These are phyloP conservation scores for Latrodectus geometricus DNA, from an alignment of 1,140 invertebrate species.

Conservation along the genomic window DNA sequence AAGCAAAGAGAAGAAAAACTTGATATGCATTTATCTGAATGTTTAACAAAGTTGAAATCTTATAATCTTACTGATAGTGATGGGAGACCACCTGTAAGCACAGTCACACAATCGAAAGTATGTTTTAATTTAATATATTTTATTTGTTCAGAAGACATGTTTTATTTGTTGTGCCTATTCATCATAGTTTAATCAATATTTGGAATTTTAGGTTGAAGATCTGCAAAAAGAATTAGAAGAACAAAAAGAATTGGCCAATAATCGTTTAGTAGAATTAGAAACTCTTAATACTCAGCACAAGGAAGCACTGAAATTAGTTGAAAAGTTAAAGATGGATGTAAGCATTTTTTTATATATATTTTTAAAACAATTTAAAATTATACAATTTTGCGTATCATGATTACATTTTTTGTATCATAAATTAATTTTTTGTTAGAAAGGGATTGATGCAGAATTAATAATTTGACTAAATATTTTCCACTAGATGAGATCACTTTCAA, in stretches of 20 bases:
- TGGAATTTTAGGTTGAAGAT: slow-evolving; percentile 82
- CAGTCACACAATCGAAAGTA: slow-evolving; percentile 61
- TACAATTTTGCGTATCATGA: too few species aligned
- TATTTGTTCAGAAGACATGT: not conserved
- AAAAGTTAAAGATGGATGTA: slow-evolving; percentile 98
- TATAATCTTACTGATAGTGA: slow-evolving; percentile 60
- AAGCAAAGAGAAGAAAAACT: slow-evolving; percentile 83
- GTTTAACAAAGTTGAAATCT: slow-evolving; percentile 86
- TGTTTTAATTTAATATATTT: slow-evolving; percentile 28
- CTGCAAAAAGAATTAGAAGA: slow-evolving; percentile 92
- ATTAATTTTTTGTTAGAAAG: too few species aligned
- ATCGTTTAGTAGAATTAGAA: slow-evolving; percentile 91
- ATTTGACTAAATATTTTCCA: too few species aligned
- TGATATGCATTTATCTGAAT: slow-evolving; percentile 88
- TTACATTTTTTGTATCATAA: too few species aligned
- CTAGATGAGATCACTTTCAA: too few species aligned
- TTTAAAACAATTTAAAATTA: not conserved
- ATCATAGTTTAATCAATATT: not conserved
- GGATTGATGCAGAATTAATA: too few species aligned
- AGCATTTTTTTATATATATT: slow-evolving; percentile 69
- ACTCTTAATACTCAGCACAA: slow-evolving; percentile 92
- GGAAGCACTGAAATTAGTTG: slow-evolving; percentile 91
- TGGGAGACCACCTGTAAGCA: slow-evolving; percentile 51
- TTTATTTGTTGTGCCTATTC: not conserved
- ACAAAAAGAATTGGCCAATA: slow-evolving; percentile 89